Evolutionary conservation across 2,113 vertebrate genomes (phyloP), one percentile per base, ranked within the genome.

Genomic region (Leptobrachium leishanense): DNA sequence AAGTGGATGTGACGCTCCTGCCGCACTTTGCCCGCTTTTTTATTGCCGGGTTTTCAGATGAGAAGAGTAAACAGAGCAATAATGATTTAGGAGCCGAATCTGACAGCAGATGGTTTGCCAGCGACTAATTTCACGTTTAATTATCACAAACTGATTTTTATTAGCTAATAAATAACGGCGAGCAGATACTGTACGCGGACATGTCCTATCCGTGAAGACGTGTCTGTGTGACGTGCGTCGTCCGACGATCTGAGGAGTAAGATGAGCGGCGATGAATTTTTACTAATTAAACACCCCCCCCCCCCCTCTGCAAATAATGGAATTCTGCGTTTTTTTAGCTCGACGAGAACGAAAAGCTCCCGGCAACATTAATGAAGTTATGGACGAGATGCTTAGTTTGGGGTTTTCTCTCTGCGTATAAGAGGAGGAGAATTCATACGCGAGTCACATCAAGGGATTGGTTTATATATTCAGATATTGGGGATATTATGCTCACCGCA

Each of bases 241-340:
- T 64, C 62, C 20, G 3, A n/a, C 15, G 20, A 31, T 64, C 9
- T 5, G 20, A 3, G 62, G 3, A 8, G 9, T 31, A 2, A 20
- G 1, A 31, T 39, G 2, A 64, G 62, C 20, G 62, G 9, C 9
- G n/a, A 75, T 50, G 73, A 46, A 65, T 40, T 50, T 65, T 50
- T 65, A 65, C 59, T 62, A 75, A 75, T 75, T 75, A 74, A 65
- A 46, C n/a, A n/a, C n/a, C n/a, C n/a, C n/a, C n/a, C n/a, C n/a
- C n/a, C n/a, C n/a, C n/a, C n/a, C n/a, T n/a, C n/a, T n/a, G n/a
- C n/a, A n/a, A n/a, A n/a, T n/a, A n/a, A n/a, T n/a, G n/a, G n/a
- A n/a, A n/a, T n/a, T n/a, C n/a, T n/a, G n/a, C n/a, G n/a, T n/a
- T n/a, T n/a, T n/a, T n/a, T n/a, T n/a, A n/a, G n/a, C n/a, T n/a